phyloP scores from a whole-genome alignment of 2,888 invertebrate genomes.

The Drosophila kanekoi region DNA sequence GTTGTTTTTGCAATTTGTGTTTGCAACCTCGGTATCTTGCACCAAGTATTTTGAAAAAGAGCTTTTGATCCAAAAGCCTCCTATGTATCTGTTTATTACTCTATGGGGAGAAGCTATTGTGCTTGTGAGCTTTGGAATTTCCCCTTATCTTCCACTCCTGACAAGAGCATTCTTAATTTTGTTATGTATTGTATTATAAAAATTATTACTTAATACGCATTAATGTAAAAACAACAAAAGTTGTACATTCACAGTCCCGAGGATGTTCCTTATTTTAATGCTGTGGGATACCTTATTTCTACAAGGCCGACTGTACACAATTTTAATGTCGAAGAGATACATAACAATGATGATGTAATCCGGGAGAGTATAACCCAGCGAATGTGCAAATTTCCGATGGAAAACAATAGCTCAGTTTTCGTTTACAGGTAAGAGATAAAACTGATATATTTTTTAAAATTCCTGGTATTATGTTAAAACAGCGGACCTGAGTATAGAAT shows the following conservation, averaged over 20 bases:
- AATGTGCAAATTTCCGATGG: conserved; percentile 78
- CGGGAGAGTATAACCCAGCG: conserved; percentile 65
- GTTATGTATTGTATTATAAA: background rate
- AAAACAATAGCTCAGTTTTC: conserved; percentile 39
- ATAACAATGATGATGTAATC: conserved; percentile 69
- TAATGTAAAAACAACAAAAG: conserved; percentile 32
- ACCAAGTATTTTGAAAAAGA: too few species aligned
- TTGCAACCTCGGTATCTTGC: too few species aligned
- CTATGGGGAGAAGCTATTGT: too few species aligned
- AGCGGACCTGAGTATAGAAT: too few species aligned
- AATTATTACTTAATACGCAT: background rate
- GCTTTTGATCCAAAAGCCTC: too few species aligned
- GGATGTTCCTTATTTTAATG: conserved; percentile 80
- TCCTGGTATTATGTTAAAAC: too few species aligned
- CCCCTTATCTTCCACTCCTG: too few species aligned
- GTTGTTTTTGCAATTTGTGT: too few species aligned
- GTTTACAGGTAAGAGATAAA: conserved; percentile 49
- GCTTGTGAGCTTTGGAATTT: too few species aligned
- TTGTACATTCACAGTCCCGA: conserved; percentile 81
- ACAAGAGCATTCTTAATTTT: too few species aligned
- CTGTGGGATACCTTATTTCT: conserved; percentile 54
- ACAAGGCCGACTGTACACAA: conserved; percentile 51
- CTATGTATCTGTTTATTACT: too few species aligned
- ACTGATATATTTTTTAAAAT: too few species aligned
- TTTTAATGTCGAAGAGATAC: conserved; percentile 75